Evolutionary conservation across 2,113 vertebrate species (phyloP).

Genomic region (Pogonocichla stellata): DNA sequence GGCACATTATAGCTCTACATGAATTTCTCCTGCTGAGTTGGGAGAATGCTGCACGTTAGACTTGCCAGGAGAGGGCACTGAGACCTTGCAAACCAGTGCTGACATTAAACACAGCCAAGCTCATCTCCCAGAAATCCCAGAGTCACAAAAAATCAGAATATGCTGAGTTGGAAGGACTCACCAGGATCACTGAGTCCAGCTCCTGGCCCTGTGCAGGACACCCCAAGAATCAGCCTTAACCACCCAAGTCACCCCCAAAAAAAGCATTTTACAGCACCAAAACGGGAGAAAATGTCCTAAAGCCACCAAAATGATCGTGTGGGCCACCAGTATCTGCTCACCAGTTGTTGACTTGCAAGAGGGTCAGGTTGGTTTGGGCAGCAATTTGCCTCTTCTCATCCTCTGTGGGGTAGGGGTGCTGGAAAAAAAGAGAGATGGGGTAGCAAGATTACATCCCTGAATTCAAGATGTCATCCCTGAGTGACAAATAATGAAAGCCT

Average conservation of each 20-base stretch:
- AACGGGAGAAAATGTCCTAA: fast-evolving
- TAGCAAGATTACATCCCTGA: neutral
- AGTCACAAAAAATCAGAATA: neutral
- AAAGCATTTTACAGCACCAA: neutral
- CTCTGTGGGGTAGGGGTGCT: slow-evolving; percentile 99
- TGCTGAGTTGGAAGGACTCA: neutral
- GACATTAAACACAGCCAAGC: fast-evolving
- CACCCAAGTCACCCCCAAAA: neutral
- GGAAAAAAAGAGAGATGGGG: neutral
- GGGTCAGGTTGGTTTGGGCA: slow-evolving; percentile 94
- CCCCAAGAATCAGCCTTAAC: neutral
- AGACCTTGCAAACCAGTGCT: neutral
- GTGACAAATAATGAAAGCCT: neutral
- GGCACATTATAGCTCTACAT: fast-evolving
- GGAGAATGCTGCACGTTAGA: neutral
- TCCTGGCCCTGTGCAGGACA: neutral
- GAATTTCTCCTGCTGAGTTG: neutral
- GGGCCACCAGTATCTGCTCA: slow-evolving; percentile 63
- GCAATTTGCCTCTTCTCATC: slow-evolving; percentile 98
- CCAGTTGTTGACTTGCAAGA: slow-evolving; percentile 99
- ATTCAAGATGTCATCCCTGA: fast-evolving
- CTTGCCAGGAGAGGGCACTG: slow-evolving; percentile 40
- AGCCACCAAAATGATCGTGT: fast-evolving
- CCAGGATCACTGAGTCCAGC: neutral
- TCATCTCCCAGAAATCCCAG: neutral